These are phyloP conservation scores for Cremastinae sp. DNA, from an alignment of 2,888 invertebrate species.

Conservation along the genomic window DNA sequence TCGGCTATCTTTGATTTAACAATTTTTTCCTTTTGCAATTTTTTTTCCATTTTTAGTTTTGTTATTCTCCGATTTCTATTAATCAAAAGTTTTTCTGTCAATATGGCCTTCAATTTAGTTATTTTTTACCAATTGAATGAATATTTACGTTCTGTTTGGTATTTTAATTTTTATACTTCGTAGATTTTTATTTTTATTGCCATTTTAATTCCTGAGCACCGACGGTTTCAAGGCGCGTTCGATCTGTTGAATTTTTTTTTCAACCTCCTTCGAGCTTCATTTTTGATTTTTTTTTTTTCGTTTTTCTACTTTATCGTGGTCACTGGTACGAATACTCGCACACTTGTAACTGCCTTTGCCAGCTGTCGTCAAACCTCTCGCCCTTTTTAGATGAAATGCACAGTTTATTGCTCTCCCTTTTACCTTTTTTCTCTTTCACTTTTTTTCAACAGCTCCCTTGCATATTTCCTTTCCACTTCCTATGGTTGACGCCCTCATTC, in stretches of 20 bases:
- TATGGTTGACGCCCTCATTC: conserved; percentile 18
- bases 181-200: too few relatives aligned
- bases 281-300: not conserved
- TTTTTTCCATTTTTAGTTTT: not conserved
- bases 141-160: too few relatives aligned
- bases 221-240: too few relatives aligned
- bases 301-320: not conserved
- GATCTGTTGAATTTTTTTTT: too few relatives aligned
- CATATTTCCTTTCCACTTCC: conserved; percentile 8
- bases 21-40: not conserved
- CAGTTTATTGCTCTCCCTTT: conserved; percentile 56
- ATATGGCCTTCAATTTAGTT: too few relatives aligned
- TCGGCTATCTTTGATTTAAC: conserved; percentile 1
- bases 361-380: conserved; percentile 61
- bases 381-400: conserved; percentile 18
- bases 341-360: conserved; percentile 63
- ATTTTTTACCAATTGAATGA: too few relatives aligned
- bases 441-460: conserved; percentile 1
- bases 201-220: too few relatives aligned
- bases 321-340: conserved; percentile 4
- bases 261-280: not conserved
- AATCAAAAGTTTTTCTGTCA: too few relatives aligned
- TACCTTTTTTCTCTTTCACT: conserved; percentile 18
- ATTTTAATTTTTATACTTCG: too few relatives aligned
- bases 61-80: too few relatives aligned